Evolutionary conservation across 1,140 invertebrate species (phyloP).

Genomic region (Mizuhopecten yessoensis): DNA sequence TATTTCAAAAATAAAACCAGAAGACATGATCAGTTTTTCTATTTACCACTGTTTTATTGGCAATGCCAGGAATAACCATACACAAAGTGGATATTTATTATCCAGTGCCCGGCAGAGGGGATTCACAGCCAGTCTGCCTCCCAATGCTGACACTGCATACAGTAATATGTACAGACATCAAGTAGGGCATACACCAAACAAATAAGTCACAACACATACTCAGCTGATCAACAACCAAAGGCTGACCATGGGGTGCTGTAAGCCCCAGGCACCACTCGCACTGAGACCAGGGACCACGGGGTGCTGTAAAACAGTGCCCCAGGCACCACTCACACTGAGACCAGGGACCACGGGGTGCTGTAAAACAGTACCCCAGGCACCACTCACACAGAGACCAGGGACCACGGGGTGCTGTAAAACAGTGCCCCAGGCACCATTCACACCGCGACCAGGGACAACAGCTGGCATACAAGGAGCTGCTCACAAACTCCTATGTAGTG

Average conservation of each 20-base stretch:
- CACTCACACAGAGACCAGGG: neutral
- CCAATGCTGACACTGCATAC: constrained; percentile 37
- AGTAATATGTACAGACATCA: constrained; percentile 28
- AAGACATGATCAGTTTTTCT: neutral
- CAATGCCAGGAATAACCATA: constrained; percentile 33
- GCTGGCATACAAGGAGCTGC: neutral
- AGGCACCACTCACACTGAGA: neutral
- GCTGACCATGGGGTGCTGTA: neutral
- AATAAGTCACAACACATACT: constrained; percentile 35
- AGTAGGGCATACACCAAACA: constrained; percentile 31
- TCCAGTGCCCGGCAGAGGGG: neutral
- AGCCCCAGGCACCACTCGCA: neutral
- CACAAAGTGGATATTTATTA: constrained; percentile 32
- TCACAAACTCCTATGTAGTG: neutral
- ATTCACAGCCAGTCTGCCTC: constrained; percentile 7
- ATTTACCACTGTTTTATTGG: constrained; percentile 39
- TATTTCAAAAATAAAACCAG: neutral
- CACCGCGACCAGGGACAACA: neutral
- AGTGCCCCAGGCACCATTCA: no score
- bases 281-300: neutral
- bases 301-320: neutral
- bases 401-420: neutral
- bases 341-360: neutral
- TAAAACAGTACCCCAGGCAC: no score
- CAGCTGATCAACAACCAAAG: constrained; percentile 29